Conservation (phyloP, 2,113 vertebrate genomes). For the Zosterops japonicus region DNA sequence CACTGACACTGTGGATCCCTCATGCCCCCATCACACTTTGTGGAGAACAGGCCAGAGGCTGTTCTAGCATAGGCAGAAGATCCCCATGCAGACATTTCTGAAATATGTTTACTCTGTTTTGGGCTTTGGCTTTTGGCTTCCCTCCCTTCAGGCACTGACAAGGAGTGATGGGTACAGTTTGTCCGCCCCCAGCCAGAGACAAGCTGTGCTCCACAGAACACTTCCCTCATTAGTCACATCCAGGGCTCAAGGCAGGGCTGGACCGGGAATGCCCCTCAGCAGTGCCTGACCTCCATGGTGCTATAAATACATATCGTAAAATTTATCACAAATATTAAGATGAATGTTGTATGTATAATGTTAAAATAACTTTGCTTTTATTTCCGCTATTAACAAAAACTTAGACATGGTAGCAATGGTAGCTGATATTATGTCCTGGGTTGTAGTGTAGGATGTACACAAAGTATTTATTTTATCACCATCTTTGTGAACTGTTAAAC, state of each 20-base stretch:
- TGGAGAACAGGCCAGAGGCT: fast-evolving
- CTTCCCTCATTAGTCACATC: fast-evolving
- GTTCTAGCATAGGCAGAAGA: neutral
- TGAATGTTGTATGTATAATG: too few relatives aligned
- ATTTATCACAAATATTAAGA: too few relatives aligned
- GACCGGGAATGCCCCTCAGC: fast-evolving
- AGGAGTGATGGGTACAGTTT: neutral
- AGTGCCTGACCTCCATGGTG: fast-evolving
- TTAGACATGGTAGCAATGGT: too few relatives aligned
- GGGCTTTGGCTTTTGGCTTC: neutral
- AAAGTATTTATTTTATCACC: too few relatives aligned
- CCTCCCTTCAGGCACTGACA: neutral
- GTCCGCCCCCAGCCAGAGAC: neutral
- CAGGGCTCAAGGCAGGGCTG: fast-evolving
- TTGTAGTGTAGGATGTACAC: too few relatives aligned
- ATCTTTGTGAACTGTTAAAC: too few relatives aligned
- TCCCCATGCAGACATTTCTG: neutral
- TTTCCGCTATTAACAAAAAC: too few relatives aligned
- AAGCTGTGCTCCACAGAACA: neutral
- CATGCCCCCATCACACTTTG: fast-evolving
- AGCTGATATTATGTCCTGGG: too few relatives aligned
- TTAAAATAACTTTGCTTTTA: too few relatives aligned
- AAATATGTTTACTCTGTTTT: neutral
- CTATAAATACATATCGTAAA: too few relatives aligned
- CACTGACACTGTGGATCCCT: neutral